phyloP scores from a whole-genome alignment of 35 echinoderm and acorn worm species.

The Acanthaster planci region DNA sequence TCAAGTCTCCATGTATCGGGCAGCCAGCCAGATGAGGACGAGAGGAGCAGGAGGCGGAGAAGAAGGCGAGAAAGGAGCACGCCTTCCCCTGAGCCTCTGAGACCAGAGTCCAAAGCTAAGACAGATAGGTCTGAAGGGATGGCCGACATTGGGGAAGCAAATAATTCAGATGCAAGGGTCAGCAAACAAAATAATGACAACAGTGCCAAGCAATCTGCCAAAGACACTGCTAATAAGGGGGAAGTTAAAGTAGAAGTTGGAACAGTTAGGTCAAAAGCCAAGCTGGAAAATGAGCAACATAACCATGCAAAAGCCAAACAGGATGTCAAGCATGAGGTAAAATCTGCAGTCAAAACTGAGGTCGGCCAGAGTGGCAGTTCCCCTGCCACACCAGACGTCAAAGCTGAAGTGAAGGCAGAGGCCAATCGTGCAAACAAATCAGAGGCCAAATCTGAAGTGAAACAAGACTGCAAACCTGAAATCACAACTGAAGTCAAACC shows the following conservation, averaged over 20 bases:
- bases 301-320: no score
- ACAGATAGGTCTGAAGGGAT: neutral
- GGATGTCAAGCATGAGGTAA: neutral
- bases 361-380: neutral
- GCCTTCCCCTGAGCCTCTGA: conserved; percentile 11
- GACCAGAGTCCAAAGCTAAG: neutral
- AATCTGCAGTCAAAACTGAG: neutral
- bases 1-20: neutral
- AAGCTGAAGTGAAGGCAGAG: conserved; percentile 11
- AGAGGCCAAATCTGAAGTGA: conserved; percentile 42
- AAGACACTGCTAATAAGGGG: conserved; percentile 5
- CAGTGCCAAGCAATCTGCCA: neutral
- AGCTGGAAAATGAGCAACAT: no score
- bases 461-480: conserved; percentile 25
- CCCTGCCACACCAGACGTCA: neutral
- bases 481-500: conserved; percentile 14
- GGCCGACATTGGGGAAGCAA: conserved; percentile 39
- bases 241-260: no score
- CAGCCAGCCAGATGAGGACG: neutral
- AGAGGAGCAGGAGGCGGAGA: conserved; percentile 31
- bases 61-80: conserved; percentile 36
- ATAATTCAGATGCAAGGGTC: conserved; percentile 16
- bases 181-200: neutral
- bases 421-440: conserved; percentile 18
- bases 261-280: no score